Percentiles rank a stretch among this genome's conserved stretches.
Conservation (phyloP, 2,113 vertebrate species). For the Jacana jacana region DNA sequence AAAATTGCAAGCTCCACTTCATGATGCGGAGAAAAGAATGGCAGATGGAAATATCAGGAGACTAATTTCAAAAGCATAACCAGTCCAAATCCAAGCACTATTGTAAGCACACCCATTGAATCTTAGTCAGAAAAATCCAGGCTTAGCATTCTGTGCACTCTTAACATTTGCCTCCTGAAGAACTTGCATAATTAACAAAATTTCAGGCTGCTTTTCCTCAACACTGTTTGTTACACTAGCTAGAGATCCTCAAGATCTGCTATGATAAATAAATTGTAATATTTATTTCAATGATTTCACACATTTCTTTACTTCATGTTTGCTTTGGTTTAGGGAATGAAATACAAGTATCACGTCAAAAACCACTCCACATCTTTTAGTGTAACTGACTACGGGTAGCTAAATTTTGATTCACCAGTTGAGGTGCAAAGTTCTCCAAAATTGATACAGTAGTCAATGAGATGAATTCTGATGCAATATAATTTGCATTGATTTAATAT, state of each 20-base stretch:
- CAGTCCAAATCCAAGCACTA: not conserved
- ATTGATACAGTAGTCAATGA: not conserved
- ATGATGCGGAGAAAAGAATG: not conserved
- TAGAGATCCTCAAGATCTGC: not conserved
- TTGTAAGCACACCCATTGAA: not conserved
- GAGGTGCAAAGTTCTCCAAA: not conserved
- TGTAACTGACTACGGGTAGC: not conserved
- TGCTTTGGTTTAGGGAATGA: not conserved
- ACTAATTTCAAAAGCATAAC: not conserved
- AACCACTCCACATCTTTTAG: not conserved
- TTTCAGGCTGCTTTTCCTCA: not conserved
- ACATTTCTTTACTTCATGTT: not conserved
- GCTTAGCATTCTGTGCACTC: not conserved
- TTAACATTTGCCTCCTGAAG: not conserved
- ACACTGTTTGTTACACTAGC: not conserved
- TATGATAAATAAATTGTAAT: not conserved
- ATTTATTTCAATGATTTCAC: not conserved
- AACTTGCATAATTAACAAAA: not conserved
- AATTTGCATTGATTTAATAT: not conserved
- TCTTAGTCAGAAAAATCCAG: not conserved
- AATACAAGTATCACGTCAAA: not conserved
- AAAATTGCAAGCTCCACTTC: not conserved
- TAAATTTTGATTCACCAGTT: not conserved
- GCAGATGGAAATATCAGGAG: not conserved
- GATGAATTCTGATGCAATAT: not conserved